Evolutionary conservation across 2,113 vertebrate genomes (phyloP).

Genomic region (Menura novaehollandiae): DNA sequence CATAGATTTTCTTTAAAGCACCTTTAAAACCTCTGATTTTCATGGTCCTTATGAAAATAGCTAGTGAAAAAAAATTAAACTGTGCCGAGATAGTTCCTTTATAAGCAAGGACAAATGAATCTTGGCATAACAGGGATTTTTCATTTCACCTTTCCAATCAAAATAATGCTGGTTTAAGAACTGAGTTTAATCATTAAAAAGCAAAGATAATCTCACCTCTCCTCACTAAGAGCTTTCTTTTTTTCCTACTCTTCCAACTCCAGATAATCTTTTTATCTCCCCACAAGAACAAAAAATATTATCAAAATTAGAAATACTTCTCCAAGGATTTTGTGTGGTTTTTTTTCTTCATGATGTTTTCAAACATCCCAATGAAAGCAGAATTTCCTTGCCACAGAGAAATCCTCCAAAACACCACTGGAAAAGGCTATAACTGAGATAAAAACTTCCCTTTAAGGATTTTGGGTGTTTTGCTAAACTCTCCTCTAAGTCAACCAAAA

Average conservation of each 20-base stretch:
- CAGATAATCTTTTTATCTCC: neutral
- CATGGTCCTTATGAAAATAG: neutral
- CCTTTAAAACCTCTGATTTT: neutral
- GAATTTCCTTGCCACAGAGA: neutral
- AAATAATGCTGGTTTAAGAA: neutral
- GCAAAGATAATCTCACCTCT: neutral
- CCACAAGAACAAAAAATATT: neutral
- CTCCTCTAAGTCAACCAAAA: neutral
- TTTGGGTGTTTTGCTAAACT: neutral
- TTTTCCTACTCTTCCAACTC: neutral
- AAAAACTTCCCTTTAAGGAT: neutral
- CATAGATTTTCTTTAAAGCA: neutral
- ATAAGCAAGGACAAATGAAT: neutral
- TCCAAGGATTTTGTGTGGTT: neutral
- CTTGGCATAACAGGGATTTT: neutral
- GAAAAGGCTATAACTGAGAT: neutral
- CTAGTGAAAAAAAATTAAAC: neutral
- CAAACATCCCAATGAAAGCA: neutral
- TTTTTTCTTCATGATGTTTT: neutral
- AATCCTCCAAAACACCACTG: neutral
- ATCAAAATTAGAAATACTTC: neutral
- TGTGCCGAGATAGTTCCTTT: neutral
- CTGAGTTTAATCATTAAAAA: neutral
- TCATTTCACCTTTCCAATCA: neutral
- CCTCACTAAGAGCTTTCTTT: neutral